Evolutionary conservation across 2,888 invertebrate genomes (phyloP).

Genomic region (Himalopsyche japonica): DNA sequence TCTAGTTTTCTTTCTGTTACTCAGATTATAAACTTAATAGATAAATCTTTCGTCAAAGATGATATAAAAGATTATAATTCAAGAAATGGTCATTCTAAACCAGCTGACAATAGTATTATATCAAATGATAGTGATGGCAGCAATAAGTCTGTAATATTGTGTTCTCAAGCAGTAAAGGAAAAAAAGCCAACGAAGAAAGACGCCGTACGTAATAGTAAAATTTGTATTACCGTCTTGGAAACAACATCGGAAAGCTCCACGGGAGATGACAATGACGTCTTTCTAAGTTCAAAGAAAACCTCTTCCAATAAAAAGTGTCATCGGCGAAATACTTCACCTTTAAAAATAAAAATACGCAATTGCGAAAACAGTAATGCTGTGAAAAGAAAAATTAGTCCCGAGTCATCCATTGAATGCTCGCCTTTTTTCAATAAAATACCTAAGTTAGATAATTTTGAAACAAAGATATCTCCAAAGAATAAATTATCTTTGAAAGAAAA

Average conservation of each 20-base stretch:
- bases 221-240: constrained; percentile 28
- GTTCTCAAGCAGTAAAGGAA: constrained; percentile 29
- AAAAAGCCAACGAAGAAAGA: constrained; percentile 8
- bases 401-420: constrained; percentile 45
- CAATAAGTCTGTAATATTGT: constrained; percentile 27
- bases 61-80: background rate
- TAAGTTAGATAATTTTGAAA: constrained; percentile 35
- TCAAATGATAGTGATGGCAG: constrained; percentile 24
- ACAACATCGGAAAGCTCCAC: constrained; percentile 40
- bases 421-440: constrained; percentile 53
- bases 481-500: constrained; percentile 19
- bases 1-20: constrained; percentile 51
- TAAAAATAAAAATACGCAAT: background rate
- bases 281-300: background rate
- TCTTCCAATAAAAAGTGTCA: background rate
- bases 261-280: constrained; percentile 42
- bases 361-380: background rate
- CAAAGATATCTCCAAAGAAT: background rate
- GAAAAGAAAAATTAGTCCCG: constrained; percentile 46
- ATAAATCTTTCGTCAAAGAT: background rate
- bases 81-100: background rate
- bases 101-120: background rate
- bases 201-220: background rate
- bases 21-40: constrained; percentile 52
- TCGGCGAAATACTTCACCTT: background rate